These are phyloP conservation scores for Poeciliopsis turneri DNA, from an alignment of 2,797 vertebrate genomes.

Conservation along the genomic window DNA sequence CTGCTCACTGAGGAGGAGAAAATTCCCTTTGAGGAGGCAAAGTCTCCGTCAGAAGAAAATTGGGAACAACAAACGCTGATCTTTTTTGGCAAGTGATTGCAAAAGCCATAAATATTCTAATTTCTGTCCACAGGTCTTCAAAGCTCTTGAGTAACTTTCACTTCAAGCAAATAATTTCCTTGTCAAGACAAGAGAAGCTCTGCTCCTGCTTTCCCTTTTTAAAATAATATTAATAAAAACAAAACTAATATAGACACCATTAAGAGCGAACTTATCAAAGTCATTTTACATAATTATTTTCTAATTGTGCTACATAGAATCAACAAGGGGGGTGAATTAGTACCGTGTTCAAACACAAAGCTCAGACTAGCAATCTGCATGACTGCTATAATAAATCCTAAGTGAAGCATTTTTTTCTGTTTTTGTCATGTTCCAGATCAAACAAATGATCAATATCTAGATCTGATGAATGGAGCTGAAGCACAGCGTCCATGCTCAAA, in stretches of 20 bases:
- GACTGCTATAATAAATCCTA: conserved; percentile 57
- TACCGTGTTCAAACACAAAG: conserved; percentile 35
- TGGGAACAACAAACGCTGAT: conserved; percentile 61
- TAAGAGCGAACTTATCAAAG: conserved; percentile 11
- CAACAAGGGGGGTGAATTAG: conserved; percentile 12
- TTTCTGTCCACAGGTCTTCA: conserved; percentile 35
- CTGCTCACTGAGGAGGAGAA: conserved; percentile 52
- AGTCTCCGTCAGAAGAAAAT: conserved; percentile 62
- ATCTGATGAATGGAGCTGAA: neutral
- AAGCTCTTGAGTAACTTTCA: conserved; percentile 30
- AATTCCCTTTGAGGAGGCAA: conserved; percentile 69
- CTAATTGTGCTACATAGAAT: conserved; percentile 24
- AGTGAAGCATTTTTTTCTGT: conserved; percentile 36
- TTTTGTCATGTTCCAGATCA: neutral
- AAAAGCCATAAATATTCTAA: conserved; percentile 47
- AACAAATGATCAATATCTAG: neutral
- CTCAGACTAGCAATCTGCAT: conserved; percentile 29
- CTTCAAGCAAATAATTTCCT: conserved; percentile 27
- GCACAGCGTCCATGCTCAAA: neutral
- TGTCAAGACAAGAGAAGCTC: conserved; percentile 4
- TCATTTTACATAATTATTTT: conserved; percentile 13
- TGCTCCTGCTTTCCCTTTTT: neutral
- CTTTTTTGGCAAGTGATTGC: conserved; percentile 62
- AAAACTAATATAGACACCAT: conserved; percentile 9
- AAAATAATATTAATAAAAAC: neutral